These are phyloP conservation scores for Siderastrea radians DNA, from an alignment of 92 coral and sea anemone species.

Conservation along the genomic window DNA sequence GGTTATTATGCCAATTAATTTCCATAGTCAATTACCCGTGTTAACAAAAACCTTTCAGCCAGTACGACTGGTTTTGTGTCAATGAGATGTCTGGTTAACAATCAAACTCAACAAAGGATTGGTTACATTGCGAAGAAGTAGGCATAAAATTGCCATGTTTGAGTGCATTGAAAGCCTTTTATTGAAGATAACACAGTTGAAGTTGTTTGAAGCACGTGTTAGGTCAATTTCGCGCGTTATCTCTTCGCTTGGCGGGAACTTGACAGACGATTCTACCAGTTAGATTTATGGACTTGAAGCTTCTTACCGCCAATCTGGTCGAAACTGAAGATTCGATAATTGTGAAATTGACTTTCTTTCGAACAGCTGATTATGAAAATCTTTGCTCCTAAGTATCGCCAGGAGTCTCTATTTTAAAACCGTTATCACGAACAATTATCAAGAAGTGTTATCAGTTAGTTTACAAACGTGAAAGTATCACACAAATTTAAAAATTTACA, in stretches of 20 bases:
- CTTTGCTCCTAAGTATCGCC: too few relatives aligned
- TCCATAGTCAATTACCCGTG: background rate
- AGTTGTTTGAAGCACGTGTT: constrained; percentile 16
- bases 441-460: background rate
- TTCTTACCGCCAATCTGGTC: too few relatives aligned
- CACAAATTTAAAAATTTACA: background rate
- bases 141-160: background rate
- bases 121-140: background rate
- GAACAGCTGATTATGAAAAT: too few relatives aligned
- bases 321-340: too few relatives aligned
- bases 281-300: background rate
- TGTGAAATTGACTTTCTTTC: too few relatives aligned
- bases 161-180: background rate
- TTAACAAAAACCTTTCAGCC: background rate
- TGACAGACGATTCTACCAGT: background rate
- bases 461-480: background rate
- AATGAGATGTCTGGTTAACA: background rate
- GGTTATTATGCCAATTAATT: constrained; percentile 10
- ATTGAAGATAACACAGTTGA: background rate
- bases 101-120: background rate
- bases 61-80: background rate
- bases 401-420: background rate
- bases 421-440: background rate
- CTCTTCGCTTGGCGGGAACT: background rate
- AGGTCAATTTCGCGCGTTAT: background rate